Percentiles rank a stretch among this genome's conserved stretches.
Evolutionary conservation across 2,797 vertebrate genomes (phyloP).

Genomic region (Karalla daura): DNA sequence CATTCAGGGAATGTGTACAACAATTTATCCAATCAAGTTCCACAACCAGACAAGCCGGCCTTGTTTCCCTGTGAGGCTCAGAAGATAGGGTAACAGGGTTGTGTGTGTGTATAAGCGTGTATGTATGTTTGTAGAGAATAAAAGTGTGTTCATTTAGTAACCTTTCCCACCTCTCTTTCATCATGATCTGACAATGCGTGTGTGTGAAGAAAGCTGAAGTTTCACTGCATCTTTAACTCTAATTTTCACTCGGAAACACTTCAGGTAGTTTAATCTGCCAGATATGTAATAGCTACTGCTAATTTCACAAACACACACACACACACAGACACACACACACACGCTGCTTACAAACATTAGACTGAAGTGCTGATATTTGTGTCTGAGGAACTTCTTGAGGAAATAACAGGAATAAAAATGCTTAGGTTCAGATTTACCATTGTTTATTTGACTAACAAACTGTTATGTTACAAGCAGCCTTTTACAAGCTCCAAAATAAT

Average conservation of each 20-base stretch:
- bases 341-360: neutral
- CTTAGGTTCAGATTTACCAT: too few species aligned
- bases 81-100: neutral
- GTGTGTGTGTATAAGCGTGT: neutral
- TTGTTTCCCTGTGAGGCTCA: neutral
- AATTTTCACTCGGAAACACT: neutral
- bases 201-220: neutral
- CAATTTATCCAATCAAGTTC: neutral
- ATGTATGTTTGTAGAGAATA: too few species aligned
- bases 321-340: too few species aligned
- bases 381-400: neutral
- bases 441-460: too few species aligned
- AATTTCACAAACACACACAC: neutral
- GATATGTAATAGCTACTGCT: neutral
- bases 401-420: neutral
- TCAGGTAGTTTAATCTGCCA: neutral
- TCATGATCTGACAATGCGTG: neutral
- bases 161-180: neutral
- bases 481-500: too few species aligned
- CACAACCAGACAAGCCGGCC: neutral
- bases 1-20: neutral
- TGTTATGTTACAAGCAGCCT: too few species aligned
- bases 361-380: slow-evolving; percentile 11
- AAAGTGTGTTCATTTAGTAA: slow-evolving; percentile 1
- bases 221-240: neutral